Evolutionary conservation across 2,797 vertebrate species (phyloP), one percentile per base, ranked within the genome.

Genomic region (Rhinoraja longicauda): DNA sequence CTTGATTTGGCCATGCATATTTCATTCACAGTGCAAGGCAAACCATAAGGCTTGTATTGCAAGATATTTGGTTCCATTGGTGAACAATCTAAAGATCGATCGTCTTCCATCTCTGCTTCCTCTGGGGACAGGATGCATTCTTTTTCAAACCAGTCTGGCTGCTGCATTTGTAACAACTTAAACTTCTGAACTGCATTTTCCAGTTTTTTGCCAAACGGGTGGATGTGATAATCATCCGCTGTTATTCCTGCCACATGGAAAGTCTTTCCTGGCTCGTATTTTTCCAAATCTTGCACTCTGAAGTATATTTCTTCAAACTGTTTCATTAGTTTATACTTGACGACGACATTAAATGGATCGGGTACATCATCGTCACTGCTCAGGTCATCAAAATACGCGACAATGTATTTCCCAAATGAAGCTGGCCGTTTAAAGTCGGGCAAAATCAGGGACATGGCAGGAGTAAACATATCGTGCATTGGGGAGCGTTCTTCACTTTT

Each of bases 231-330:
- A 70, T 97, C 97, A 0, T 98, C 97, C 0, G 94, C 95, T 0
- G 97, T 94, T 32, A 98, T 97, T 90, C 97, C 98, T 93, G 94
- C 93, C 0, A 98, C 95, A 9, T 96, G 96, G 94, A 97, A 97
- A 93, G 98, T 96, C 15, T 95, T 96, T n/a, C 96, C 97, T 0
- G 98, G 98, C 93, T 97, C 97, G 82, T 98, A 98, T 95, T 98
- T 98, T 94, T 99, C 98, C 62, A 97, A 39, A 93, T 98, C 97
- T 93, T 99, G 95, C 93, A 99, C 97, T 32, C 98, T 96, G 94
- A 99, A 99, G 95, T 96, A 99, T 57, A 99, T 95, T 93, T 98
- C 98, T 93, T 99, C 98, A 6, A 99, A 98, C 81, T 97, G 97
- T 94, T 97, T 98, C 97, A 99, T 98, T 93, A 99, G 96, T 0